Percentiles rank a stretch among this genome's conserved stretches.
phyloP scores from a whole-genome alignment of 2,113 vertebrate genomes.

The Polypterus bichir region DNA sequence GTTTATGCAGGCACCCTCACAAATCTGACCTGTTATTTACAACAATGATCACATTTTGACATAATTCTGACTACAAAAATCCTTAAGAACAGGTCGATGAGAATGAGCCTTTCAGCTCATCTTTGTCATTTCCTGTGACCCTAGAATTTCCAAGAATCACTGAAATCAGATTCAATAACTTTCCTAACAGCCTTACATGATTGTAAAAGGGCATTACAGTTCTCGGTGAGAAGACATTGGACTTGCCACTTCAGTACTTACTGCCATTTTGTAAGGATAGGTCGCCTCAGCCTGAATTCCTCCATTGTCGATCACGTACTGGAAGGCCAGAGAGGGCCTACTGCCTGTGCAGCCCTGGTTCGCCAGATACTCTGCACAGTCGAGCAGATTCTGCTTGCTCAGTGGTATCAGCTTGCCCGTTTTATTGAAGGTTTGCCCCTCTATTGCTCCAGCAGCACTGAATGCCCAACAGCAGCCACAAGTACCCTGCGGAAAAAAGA shows the following conservation, averaged over 20 bases:
- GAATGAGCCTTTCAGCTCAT: too few species aligned
- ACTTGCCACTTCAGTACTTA: neutral
- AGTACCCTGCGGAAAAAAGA: neutral
- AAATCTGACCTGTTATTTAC: too few species aligned
- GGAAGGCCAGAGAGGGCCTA: constrained; percentile 5
- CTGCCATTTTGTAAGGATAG: constrained; percentile 17
- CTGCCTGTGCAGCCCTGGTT: constrained; percentile 16
- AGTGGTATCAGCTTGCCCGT: constrained; percentile 10
- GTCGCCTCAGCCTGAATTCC: constrained; percentile 17
- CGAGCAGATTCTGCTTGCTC: constrained; percentile 19
- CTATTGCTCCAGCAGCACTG: constrained; percentile 15
- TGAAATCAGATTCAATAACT: too few species aligned
- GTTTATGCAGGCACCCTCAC: too few species aligned
- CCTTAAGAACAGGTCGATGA: too few species aligned
- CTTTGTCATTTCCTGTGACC: too few species aligned
- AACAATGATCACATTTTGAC: too few species aligned
- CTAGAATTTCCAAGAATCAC: too few species aligned
- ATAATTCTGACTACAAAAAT: too few species aligned
- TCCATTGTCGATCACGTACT: constrained; percentile 11
- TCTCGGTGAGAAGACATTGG: too few species aligned
- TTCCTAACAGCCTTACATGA: too few species aligned
- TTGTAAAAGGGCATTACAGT: too few species aligned
- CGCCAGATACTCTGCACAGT: constrained; percentile 8
- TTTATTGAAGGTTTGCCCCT: constrained; percentile 16
- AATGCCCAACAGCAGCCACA: constrained; percentile 19